A percentile compares a stretch with the other conserved stretches of the same genome.
Conservation (phyloP, 2,113 vertebrate genomes). For the Piaya cayana region DNA sequence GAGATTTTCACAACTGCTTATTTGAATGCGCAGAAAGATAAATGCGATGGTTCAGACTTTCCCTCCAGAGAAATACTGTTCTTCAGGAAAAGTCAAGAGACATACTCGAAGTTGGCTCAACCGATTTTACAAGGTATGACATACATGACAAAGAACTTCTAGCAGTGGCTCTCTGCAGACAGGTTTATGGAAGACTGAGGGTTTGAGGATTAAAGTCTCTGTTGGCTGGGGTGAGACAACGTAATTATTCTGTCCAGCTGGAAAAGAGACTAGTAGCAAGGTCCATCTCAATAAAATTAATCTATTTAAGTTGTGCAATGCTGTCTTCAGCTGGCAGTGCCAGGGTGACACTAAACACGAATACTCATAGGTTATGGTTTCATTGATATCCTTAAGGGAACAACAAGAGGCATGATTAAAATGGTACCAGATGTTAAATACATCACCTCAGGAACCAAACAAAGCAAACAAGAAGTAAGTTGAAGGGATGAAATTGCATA, state of each 20-base stretch:
- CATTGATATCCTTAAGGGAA: not conserved
- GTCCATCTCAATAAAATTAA: conserved; percentile 38
- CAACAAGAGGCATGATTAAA: not conserved
- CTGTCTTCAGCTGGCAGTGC: conserved; percentile 25
- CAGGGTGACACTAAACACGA: conserved; percentile 6
- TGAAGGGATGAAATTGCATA: not conserved
- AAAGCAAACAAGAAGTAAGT: not conserved
- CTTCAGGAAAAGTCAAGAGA: conserved; percentile 54
- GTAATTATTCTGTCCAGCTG: conserved; percentile 48
- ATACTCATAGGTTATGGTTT: not conserved
- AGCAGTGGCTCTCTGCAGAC: conserved; percentile 52
- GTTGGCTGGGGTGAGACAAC: conserved; percentile 37
- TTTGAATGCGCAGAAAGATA: conserved; percentile 7
- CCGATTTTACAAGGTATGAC: conserved; percentile 70
- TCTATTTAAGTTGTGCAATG: conserved; percentile 30
- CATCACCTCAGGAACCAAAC: not conserved
- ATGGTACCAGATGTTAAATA: conserved; percentile 2
- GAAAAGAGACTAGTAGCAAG: conserved; percentile 15
- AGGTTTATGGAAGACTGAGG: conserved; percentile 52
- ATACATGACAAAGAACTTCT: conserved; percentile 58
- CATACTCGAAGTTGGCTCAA: conserved; percentile 21
- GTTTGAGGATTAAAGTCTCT: conserved; percentile 35
- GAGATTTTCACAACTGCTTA: conserved; percentile 44
- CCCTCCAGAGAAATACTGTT: conserved; percentile 36
- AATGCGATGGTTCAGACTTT: conserved; percentile 10